phyloP scores from a whole-genome alignment of 2,113 vertebrate species.

The Oryzias curvinotus region DNA sequence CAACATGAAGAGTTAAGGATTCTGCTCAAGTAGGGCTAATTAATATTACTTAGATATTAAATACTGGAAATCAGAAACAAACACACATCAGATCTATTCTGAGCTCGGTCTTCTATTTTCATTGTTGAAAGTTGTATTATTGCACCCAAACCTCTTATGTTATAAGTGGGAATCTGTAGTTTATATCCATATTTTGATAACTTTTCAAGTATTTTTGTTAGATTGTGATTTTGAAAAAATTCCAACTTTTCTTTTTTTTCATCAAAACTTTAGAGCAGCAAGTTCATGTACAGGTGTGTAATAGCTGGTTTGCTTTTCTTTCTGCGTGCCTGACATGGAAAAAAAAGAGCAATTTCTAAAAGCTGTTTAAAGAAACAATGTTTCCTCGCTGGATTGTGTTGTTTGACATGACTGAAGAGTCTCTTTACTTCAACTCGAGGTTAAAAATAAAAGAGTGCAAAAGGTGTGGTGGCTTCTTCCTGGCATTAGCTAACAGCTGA shows the following conservation, averaged over 20 bases:
- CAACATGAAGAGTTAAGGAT: no score
- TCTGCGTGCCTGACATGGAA: slow-evolving; percentile 58
- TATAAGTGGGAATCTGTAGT: slow-evolving; percentile 12
- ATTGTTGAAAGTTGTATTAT: slow-evolving; percentile 18
- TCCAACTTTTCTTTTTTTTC: slow-evolving; percentile 35
- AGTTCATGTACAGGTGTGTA: slow-evolving; percentile 65
- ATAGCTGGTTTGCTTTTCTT: slow-evolving; percentile 62
- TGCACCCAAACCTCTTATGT: slow-evolving; percentile 10
- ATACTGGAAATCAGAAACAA: neutral
- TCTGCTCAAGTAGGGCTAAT: neutral
- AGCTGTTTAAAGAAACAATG: slow-evolving; percentile 42
- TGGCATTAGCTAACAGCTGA: slow-evolving; percentile 57
- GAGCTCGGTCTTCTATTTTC: slow-evolving; percentile 8
- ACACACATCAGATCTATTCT: slow-evolving; percentile 38
- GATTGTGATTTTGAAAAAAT: slow-evolving; percentile 22
- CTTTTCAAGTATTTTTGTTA: neutral
- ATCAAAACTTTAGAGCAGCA: slow-evolving; percentile 42
- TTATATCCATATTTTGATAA: slow-evolving; percentile 22
- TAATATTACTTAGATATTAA: neutral
- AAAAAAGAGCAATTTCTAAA: slow-evolving; percentile 38
- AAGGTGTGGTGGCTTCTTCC: slow-evolving; percentile 61
- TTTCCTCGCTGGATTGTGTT: slow-evolving; percentile 53
- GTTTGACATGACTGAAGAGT: slow-evolving; percentile 48
- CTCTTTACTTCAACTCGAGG: slow-evolving; percentile 43
- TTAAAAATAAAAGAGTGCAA: slow-evolving; percentile 60